phyloP scores from a whole-genome alignment of 2,888 invertebrate species.

The Pilophorus perplexus region DNA sequence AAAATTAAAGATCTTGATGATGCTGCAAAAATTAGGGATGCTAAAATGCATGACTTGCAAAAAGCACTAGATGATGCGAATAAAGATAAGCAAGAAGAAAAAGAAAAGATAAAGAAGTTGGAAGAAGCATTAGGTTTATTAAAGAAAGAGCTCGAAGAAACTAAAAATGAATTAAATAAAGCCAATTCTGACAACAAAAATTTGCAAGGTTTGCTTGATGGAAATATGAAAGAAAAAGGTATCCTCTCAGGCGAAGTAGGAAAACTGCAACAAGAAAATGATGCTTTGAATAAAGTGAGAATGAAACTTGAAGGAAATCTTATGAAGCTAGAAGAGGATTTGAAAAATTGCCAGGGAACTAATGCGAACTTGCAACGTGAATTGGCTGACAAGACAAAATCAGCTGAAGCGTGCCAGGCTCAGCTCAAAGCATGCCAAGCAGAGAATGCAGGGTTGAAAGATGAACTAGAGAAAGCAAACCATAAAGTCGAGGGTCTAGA shows the following conservation, averaged over 20 bases:
- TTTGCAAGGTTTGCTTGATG: neutral
- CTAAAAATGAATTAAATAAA: constrained; percentile 13
- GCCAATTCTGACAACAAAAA: constrained; percentile 2
- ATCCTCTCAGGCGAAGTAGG: constrained; percentile 22
- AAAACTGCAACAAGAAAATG: constrained; percentile 20
- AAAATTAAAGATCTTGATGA: constrained; percentile 14
- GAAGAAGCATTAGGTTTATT: constrained; percentile 2
- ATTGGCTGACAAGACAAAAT: neutral
- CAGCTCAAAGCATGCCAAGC: constrained; percentile 37
- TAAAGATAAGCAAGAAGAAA: constrained; percentile 1
- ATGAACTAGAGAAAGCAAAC: constrained; percentile 32
- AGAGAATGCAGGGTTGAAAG: constrained; percentile 37
- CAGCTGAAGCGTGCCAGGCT: neutral
- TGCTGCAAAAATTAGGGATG: neutral
- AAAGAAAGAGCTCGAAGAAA: constrained; percentile 2
- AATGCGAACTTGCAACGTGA: constrained; percentile 9
- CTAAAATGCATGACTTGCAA: constrained; percentile 21
- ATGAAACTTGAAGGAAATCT: constrained; percentile 7
- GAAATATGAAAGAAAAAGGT: neutral
- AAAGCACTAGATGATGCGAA: constrained; percentile 19
- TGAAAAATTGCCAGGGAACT: neutral
- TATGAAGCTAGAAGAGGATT: constrained; percentile 19
- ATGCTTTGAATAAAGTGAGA: constrained; percentile 13
- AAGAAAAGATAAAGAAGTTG: constrained; percentile 12
- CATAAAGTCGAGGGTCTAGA: constrained; percentile 20